These are phyloP conservation scores for Sarcophaga rosellei DNA, from an alignment of 2,888 invertebrate genomes.

Conservation along the genomic window DNA sequence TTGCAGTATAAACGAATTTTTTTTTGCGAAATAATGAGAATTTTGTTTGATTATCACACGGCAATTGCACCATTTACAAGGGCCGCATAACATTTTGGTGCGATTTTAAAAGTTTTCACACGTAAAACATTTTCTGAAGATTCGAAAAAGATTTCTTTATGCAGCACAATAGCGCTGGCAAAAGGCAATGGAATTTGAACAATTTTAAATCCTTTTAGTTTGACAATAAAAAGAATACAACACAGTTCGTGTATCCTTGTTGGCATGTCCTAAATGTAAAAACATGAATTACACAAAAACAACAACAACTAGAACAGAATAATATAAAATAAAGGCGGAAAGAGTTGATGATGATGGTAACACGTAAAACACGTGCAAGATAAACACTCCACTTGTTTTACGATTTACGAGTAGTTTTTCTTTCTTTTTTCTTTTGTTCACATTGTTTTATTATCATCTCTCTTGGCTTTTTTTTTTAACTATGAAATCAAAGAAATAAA, in stretches of 20 bases:
- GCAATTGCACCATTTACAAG: not conserved
- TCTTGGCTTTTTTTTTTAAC: not conserved
- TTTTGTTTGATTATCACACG: not conserved
- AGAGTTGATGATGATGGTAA: constrained; percentile 58
- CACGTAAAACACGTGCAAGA: constrained; percentile 64
- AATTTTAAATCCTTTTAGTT: not conserved
- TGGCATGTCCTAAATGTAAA: constrained; percentile 9
- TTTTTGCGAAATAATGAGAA: not conserved
- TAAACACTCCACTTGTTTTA: constrained; percentile 53
- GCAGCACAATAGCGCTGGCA: not conserved
- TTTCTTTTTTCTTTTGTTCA: too few species aligned
- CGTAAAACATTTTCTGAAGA: constrained; percentile 47
- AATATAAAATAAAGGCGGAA: not conserved
- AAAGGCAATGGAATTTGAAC: not conserved
- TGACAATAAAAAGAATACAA: not conserved
- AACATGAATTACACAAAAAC: not conserved
- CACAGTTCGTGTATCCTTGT: constrained; percentile 14
- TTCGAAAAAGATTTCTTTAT: not conserved
- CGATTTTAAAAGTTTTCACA: constrained; percentile 26
- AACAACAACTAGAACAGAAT: not conserved
- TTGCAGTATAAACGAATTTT: too few species aligned
- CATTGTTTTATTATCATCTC: not conserved
- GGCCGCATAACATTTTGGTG: not conserved
- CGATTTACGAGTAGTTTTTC: constrained; percentile 44
- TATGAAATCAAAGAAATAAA: constrained; percentile 4